Evolutionary conservation across 2,797 vertebrate species (phyloP).

Genomic region (Lagocephalus sceleratus): DNA sequence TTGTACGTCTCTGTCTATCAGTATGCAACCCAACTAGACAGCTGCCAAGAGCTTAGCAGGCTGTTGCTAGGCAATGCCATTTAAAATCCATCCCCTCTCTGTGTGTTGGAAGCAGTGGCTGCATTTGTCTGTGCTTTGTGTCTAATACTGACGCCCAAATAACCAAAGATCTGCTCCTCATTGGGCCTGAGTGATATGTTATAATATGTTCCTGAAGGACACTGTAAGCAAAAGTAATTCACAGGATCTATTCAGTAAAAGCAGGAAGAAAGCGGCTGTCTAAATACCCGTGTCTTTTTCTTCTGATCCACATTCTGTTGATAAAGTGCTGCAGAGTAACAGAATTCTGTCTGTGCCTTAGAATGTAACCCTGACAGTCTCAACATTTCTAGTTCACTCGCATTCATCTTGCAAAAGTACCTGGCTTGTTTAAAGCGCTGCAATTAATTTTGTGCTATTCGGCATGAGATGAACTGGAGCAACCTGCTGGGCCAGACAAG

Average conservation of each 20-base stretch:
- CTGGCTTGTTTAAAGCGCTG: neutral
- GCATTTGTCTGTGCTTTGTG: conserved; percentile 50
- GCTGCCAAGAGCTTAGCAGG: conserved; percentile 63
- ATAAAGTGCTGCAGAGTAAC: no score
- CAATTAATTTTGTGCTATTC: neutral
- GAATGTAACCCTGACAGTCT: neutral
- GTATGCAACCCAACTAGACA: conserved; percentile 60
- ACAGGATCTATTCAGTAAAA: conserved; percentile 11
- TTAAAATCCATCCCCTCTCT: conserved; percentile 58
- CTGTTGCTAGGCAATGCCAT: conserved; percentile 76
- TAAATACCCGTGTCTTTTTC: no score
- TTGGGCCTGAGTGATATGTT: no score
- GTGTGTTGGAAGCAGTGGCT: conserved; percentile 49
- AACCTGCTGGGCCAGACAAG: no score
- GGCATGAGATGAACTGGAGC: neutral
- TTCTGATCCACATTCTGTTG: no score
- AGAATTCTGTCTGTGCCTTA: neutral
- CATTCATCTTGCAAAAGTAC: no score
- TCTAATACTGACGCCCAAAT: conserved; percentile 33
- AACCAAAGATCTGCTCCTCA: conserved; percentile 3
- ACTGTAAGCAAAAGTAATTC: conserved; percentile 15
- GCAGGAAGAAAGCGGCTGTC: conserved; percentile 10
- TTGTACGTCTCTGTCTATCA: conserved; percentile 48
- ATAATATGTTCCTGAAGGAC: no score
- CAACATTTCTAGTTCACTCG: neutral